Evolutionary conservation across 1,140 invertebrate genomes (phyloP), one percentile per base, ranked within the genome.

Genomic region (Dendroctonus valens): DNA sequence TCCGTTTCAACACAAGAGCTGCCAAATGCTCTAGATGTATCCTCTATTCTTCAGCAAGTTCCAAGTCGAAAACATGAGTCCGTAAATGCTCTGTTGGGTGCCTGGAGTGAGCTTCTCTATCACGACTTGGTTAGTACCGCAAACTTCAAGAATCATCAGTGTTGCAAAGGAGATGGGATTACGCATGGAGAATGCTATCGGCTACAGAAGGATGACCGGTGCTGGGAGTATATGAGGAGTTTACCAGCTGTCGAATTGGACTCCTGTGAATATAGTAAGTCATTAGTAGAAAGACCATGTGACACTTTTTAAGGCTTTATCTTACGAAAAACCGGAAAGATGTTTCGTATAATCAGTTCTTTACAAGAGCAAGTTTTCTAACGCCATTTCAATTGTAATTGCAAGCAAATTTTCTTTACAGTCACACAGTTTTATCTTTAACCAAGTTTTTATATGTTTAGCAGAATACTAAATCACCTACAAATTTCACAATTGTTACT

Each of bases 31-130:
- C 72, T 81, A 40, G 79, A 83, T 11, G 81, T 83, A 5, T 78
- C 82, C 64, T 69, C 72, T 26, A 75, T 80, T 4, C 75, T 81
- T 74, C 26, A 79, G 77, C 63, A 73, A 74, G 64, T 78, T 72
- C n/a, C 75, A 69, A 42, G 73, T 73, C 38, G 72, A 75, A 40
- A 80, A 11, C 88, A 91, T 73, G 86, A 88, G 67, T 88, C 85
- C 59, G 83, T 91, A 12, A 94, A 90, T n/a, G 89, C 89, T 67
- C 80, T 95, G 65, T 79, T 92, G 11, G 90, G 91, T 0, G 84
- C 90, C 6, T 94, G 92, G 89, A 88, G 89, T n/a, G 89, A 94
- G 73, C 79, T 94, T 49, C 69, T 94, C 5, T 83, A 89, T 54
- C 86, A 91, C 57, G 92, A 95, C 74, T 82, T 94, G n/a, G 85